Percentiles rank a stretch among this genome's conserved stretches.
These are phyloP conservation scores for Salticus scenicus DNA, from an alignment of 2,888 invertebrate species.

Conservation along the genomic window DNA sequence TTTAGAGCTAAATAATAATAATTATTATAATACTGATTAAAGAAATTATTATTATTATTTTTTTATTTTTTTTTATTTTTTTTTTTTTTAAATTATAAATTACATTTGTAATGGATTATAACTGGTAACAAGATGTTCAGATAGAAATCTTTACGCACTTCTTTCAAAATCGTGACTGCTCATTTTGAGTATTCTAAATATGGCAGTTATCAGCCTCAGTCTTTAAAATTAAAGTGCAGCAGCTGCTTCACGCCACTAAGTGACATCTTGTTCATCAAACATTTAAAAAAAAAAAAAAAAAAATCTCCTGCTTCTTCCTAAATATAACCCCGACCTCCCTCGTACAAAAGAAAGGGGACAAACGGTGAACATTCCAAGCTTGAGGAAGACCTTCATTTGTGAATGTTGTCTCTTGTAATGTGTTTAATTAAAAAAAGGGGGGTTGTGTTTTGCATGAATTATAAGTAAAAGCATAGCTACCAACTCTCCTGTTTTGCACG, in stretches of 20 bases:
- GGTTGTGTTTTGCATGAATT: too few species aligned
- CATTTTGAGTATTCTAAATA: conserved; percentile 14
- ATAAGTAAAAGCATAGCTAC: too few species aligned
- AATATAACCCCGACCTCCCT: conserved; percentile 20
- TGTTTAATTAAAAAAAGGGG: too few species aligned
- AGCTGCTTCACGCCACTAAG: conserved; percentile 54
- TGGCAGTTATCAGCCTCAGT: conserved; percentile 31
- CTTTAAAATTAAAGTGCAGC: conserved; percentile 30
- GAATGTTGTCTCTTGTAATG: too few species aligned
- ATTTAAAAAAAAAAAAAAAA: conserved; percentile 30
- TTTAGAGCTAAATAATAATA: too few species aligned
- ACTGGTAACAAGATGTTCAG: not conserved
- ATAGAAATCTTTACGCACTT: not conserved
- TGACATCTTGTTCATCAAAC: conserved; percentile 59
- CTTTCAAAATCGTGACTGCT: not conserved
- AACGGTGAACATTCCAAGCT: too few species aligned
- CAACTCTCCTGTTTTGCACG: too few species aligned
- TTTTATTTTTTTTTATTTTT: not conserved
- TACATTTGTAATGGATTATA: not conserved
- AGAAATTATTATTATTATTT: not conserved
- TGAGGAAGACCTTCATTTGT: too few species aligned
- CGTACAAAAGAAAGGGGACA: not conserved
- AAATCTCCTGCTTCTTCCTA: conserved; percentile 23
- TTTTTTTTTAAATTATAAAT: too few species aligned
- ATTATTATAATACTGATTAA: not conserved